Conservation (phyloP, 2,113 vertebrate species). For the Pelodiscus sinensis region DNA sequence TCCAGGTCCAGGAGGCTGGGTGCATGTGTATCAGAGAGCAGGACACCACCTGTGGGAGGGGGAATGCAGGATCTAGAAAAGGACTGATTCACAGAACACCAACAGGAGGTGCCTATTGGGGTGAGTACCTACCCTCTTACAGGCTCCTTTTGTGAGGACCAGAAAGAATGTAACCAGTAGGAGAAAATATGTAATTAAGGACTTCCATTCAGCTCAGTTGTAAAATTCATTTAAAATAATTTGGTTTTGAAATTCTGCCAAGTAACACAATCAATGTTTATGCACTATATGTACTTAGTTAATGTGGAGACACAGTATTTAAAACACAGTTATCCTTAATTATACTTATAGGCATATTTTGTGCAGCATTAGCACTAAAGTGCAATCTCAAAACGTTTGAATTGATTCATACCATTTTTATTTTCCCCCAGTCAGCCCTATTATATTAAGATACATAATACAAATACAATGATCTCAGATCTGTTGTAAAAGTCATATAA, state of each 20-base stretch:
- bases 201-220: background rate
- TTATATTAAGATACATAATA: background rate
- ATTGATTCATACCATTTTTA: constrained; percentile 15
- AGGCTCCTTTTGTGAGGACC: accelerated
- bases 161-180: background rate
- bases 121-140: too few relatives aligned
- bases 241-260: background rate
- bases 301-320: constrained; percentile 2
- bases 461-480: background rate
- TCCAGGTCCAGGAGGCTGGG: too few relatives aligned
- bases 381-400: constrained; percentile 1
- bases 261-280: background rate
- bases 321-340: constrained; percentile 42
- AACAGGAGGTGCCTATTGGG: too few relatives aligned
- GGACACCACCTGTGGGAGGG: too few relatives aligned
- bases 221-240: constrained; percentile 33
- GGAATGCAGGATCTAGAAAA: too few relatives aligned
- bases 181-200: background rate
- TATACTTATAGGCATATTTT: background rate
- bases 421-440: background rate
- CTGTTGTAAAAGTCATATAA: background rate
- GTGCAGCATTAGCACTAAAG: constrained; percentile 14
- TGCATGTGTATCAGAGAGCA: too few relatives aligned
- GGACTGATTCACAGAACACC: too few relatives aligned
- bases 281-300: background rate